phyloP scores from a whole-genome alignment of 2,113 vertebrate species.

The Macrotus californicus region DNA sequence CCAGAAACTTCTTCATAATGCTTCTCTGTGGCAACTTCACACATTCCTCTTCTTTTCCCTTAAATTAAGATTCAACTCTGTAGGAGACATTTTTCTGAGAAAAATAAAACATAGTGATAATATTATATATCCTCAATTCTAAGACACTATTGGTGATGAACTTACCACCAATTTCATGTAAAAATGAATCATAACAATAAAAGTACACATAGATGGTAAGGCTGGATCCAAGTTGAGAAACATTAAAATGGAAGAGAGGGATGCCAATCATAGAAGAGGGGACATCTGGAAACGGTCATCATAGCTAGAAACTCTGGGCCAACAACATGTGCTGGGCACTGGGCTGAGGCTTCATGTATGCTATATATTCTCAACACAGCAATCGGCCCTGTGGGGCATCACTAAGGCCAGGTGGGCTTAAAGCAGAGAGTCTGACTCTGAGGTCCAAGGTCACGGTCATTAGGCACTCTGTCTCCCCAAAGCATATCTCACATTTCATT shows the following conservation, averaged over 20 bases:
- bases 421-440: background rate
- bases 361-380: background rate
- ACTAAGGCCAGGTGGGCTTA: background rate
- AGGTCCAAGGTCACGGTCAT: background rate
- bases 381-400: background rate
- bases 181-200: background rate
- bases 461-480: background rate
- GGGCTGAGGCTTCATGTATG: background rate
- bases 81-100: background rate
- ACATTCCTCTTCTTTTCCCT: background rate
- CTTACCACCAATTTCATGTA: background rate
- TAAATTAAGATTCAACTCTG: background rate
- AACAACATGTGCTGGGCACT: background rate
- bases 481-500: background rate
- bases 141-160: background rate
- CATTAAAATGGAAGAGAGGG: background rate
- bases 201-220: background rate
- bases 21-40: background rate
- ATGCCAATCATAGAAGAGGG: background rate
- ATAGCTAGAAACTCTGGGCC: background rate
- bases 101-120: background rate
- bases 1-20: background rate
- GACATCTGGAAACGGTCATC: background rate
- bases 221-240: background rate
- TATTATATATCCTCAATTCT: background rate